These are phyloP conservation scores for Siniperca scherzeri DNA, from an alignment of 2,797 vertebrate species.

Conservation along the genomic window DNA sequence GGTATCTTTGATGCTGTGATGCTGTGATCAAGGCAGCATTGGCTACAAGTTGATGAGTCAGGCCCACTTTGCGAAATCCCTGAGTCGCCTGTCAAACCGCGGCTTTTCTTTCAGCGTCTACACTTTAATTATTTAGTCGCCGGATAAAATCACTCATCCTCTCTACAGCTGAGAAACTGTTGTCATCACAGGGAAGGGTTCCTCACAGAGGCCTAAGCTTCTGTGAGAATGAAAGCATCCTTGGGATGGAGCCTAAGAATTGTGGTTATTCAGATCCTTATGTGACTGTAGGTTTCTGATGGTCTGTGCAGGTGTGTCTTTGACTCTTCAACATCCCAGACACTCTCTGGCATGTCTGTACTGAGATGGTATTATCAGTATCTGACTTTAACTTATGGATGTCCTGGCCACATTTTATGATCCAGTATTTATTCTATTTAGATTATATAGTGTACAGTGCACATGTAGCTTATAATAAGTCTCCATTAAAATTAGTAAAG, in stretches of 20 bases:
- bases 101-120: conserved; percentile 17
- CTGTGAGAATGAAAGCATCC: neutral
- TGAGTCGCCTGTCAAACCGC: conserved; percentile 16
- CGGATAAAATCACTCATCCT: conserved; percentile 12
- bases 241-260: neutral
- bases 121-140: conserved; percentile 25
- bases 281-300: neutral
- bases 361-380: too few relatives aligned
- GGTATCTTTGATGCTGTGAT: too few relatives aligned
- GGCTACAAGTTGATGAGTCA: conserved; percentile 31
- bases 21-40: conserved; percentile 19
- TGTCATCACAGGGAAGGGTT: conserved; percentile 1
- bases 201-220: conserved; percentile 7
- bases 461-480: neutral
- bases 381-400: neutral
- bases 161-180: conserved; percentile 5
- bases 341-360: too few relatives aligned
- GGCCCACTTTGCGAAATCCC: neutral
- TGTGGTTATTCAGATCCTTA: neutral
- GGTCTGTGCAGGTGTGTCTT: neutral
- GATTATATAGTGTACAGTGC: neutral
- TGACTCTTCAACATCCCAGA: neutral
- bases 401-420: neutral
- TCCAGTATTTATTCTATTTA: conserved; percentile 3
- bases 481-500: neutral